Evolutionary conservation across 2,888 invertebrate genomes (phyloP), one percentile per base, ranked within the genome.

Genomic region (Drosophila atroscutellata): DNA sequence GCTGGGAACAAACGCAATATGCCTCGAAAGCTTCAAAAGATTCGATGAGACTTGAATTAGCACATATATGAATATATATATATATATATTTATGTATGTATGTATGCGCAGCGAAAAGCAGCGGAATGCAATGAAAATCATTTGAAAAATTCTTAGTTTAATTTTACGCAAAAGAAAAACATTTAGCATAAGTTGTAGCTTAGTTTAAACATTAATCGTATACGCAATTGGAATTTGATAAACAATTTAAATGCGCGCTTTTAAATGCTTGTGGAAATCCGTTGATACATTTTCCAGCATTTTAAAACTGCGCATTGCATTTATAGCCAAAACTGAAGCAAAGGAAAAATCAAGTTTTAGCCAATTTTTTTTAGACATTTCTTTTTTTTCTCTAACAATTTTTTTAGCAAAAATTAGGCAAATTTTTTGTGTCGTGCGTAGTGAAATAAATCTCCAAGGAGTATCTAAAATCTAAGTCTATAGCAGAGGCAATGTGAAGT

Each of bases 291-390:
- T 54, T 51, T 83, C 86, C 88, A 82, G 75, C 88, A 84, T 86
- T 86, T 91, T 91, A 90, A 91, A 91, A 91, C 90, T 78, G 80
- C 81, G 91, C 91, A 91, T 91, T 91, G 83, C 78, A 72, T 55
- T 37, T 42, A 56, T 65, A 64, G 56, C 34, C 36, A 59, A 72
- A 69, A 67, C 37, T 58, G 54, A 56, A 60, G 49, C 24, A 58
- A 57, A 20, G 3, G 13, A 28, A 52, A 15, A 45, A 26, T 45
- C 45, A 62, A 6, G 42, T 61, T 58, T 51, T 73, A 78, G 78
- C 60, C 47, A 80, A 69, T 62, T 58, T 39, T 42, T 42, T 58
- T 34, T 76, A 77, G 76, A 56, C 49, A n/a, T 13, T 37, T 37
- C 39, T 36, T 57, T 49, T 47, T 65, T 28, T 73, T 68, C 60